These are phyloP conservation scores for Emberiza fucata DNA, from an alignment of 2,113 vertebrate genomes.

Conservation along the genomic window DNA sequence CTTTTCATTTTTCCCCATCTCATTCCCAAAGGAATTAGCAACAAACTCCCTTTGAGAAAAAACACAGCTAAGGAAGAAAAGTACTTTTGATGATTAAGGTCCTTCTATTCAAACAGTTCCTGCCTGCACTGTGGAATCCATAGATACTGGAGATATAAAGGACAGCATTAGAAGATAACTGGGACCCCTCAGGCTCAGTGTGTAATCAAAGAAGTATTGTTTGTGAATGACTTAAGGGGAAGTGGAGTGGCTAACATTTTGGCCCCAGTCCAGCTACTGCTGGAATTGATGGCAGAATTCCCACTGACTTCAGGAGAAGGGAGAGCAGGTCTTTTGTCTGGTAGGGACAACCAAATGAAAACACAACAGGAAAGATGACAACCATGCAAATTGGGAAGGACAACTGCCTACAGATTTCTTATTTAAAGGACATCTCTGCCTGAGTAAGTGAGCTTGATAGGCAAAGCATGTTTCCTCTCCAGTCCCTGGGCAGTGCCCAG, in stretches of 20 bases:
- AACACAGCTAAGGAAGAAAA: conserved; percentile 27
- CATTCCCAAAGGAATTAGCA: conserved; percentile 17
- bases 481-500: neutral
- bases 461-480: neutral
- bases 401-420: conserved; percentile 24
- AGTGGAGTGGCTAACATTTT: conserved; percentile 34
- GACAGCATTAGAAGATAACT: conserved; percentile 42
- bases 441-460: neutral
- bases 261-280: neutral
- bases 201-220: conserved; percentile 60
- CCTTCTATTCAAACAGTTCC: conserved; percentile 49
- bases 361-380: conserved; percentile 38
- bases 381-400: conserved; percentile 34
- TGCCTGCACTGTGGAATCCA: conserved; percentile 46
- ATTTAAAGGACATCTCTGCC: neutral
- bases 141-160: conserved; percentile 47
- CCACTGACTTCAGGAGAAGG: conserved; percentile 16
- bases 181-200: conserved; percentile 41
- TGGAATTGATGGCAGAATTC: conserved; percentile 32
- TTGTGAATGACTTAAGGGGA: conserved; percentile 52
- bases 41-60: conserved; percentile 56
- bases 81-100: conserved; percentile 53
- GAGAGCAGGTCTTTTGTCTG: conserved; percentile 39
- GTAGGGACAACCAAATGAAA: neutral
- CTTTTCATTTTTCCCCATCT: conserved; percentile 24